Conservation (phyloP, 2,888 invertebrate species). For the Buathra laborator region DNA sequence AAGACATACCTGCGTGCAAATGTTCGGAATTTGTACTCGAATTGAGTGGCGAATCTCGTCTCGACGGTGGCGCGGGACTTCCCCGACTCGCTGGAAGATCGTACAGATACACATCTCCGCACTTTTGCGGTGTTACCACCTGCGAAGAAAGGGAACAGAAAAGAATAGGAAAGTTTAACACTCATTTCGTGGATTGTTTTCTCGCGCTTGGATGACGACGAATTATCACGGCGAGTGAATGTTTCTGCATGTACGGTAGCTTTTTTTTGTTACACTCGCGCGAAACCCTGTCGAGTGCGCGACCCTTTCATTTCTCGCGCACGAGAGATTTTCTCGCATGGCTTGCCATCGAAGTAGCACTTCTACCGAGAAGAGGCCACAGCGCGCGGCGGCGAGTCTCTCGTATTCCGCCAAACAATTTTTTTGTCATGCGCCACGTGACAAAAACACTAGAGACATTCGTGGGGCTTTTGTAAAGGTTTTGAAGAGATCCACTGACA, state of each 20-base stretch:
- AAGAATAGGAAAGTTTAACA: constrained; percentile 34
- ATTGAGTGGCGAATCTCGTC: constrained; percentile 82
- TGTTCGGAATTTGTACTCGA: constrained; percentile 79
- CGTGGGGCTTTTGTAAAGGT: constrained; percentile 2
- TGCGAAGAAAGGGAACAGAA: constrained; percentile 80
- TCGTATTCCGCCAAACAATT: constrained; percentile 13
- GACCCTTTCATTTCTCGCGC: constrained; percentile 61
- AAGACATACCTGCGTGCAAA: constrained; percentile 79
- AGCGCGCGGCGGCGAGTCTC: constrained; percentile 1
- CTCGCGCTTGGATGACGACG: constrained; percentile 36
- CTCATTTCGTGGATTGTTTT: constrained; percentile 11
- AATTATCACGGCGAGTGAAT: constrained; percentile 16
- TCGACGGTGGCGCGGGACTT: constrained; percentile 81
- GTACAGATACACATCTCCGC: constrained; percentile 91
- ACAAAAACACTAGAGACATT: constrained; percentile 45
- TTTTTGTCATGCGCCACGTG: constrained; percentile 44
- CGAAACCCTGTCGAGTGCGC: constrained; percentile 48
- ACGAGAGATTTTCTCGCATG: constrained; percentile 60
- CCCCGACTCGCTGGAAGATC: constrained; percentile 87
- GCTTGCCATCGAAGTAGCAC: constrained; percentile 52
- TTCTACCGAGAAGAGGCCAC: constrained; percentile 18
- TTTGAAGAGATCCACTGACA: constrained; percentile 6
- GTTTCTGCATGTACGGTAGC: not conserved
- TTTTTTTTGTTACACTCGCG: constrained; percentile 25
- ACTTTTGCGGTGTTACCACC: constrained; percentile 90